Percentiles rank a stretch among this genome's conserved stretches.
phyloP scores from a whole-genome alignment of 2,113 vertebrate species.

The Bungarus multicinctus region DNA sequence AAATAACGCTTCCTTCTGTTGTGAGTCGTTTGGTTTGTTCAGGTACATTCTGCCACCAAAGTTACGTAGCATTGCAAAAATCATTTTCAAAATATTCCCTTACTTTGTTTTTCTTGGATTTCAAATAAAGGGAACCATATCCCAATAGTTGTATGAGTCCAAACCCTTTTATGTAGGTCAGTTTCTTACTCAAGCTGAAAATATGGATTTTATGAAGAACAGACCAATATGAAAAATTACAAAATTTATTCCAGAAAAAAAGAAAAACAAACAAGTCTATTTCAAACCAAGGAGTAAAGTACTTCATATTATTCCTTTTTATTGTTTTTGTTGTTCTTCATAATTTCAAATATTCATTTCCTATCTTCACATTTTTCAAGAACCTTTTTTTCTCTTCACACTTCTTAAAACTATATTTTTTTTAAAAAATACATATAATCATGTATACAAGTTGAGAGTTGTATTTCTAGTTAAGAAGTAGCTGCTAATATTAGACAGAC shows the following conservation, averaged over 20 bases:
- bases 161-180: not conserved
- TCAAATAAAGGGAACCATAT: not conserved
- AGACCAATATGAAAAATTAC: not conserved
- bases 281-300: not conserved
- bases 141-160: not conserved
- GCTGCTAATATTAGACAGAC: constrained; percentile 56
- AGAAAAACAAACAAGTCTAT: not conserved
- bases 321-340: not conserved
- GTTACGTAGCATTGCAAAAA: not conserved
- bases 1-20: constrained; percentile 8
- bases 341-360: not conserved
- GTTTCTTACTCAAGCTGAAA: not conserved
- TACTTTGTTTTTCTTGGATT: not conserved
- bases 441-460: not conserved
- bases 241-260: not conserved
- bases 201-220: not conserved
- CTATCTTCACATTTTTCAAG: not conserved
- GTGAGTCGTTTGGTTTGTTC: constrained; percentile 4
- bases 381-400: not conserved
- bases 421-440: not conserved
- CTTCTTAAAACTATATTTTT: not conserved
- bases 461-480: constrained; percentile 21
- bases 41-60: constrained; percentile 24
- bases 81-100: not conserved
- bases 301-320: not conserved